Percentiles rank a stretch among this genome's conserved stretches.
Evolutionary conservation across 2,113 vertebrate genomes (phyloP).

Genomic region (Seriola rivoliana): DNA sequence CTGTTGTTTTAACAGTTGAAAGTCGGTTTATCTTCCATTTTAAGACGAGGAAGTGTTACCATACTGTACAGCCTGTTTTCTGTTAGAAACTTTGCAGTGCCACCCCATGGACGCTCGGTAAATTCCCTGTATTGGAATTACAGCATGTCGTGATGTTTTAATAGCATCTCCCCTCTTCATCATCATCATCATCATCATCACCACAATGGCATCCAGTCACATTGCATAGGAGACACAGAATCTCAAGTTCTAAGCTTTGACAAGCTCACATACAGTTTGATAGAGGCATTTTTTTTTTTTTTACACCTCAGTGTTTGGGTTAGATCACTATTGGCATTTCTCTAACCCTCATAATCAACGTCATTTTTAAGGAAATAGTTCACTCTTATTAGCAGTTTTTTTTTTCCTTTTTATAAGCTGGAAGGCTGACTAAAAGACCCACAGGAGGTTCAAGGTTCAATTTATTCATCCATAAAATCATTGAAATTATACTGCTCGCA

Average conservation of each 20-base stretch:
- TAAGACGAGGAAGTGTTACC: constrained; percentile 54
- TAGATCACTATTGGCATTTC: constrained; percentile 14
- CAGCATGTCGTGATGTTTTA: background rate
- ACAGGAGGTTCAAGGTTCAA: background rate
- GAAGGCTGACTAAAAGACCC: background rate
- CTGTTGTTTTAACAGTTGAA: constrained; percentile 74
- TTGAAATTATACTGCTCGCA: background rate
- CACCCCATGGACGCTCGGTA: constrained; percentile 61
- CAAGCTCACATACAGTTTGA: background rate
- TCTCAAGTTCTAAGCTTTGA: background rate
- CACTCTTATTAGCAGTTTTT: background rate
- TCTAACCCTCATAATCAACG: constrained; percentile 10
- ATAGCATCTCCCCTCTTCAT: background rate
- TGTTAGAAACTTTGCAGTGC: constrained; percentile 57
- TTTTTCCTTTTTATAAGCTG: background rate
- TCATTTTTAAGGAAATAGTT: background rate
- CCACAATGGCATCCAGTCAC: background rate
- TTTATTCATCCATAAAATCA: constrained; percentile 3
- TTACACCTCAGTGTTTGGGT: background rate
- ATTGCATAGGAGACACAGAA: background rate
- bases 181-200: background rate
- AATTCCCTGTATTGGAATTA: background rate
- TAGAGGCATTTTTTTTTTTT: background rate
- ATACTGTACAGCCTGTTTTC: background rate
- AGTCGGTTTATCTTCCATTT: constrained; percentile 68